Evolutionary conservation across 2,113 vertebrate genomes (phyloP), one percentile per base, ranked within the genome.

Genomic region (Grammomys dolichurus): DNA sequence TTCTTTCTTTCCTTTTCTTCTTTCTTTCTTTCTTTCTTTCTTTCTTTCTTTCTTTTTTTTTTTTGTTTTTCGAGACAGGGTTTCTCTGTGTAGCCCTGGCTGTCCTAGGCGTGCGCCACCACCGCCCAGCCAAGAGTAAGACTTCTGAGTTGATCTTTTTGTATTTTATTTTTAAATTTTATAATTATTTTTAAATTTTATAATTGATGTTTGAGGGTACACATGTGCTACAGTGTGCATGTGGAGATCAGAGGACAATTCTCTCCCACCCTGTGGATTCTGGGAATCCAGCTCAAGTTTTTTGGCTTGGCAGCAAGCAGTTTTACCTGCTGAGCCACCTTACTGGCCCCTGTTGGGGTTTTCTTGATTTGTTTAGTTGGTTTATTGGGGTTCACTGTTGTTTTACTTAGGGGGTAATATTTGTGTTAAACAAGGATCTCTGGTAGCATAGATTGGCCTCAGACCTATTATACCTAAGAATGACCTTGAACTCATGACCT

Each of bases 81-180:
- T 40, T 40, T 40, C 40, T 40, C 40, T 40, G 40, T 40, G 40
- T 40, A 40, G 40, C 40, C 40, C 40, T 40, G 40, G 40, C 40
- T 40, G 40, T 40, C 40, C 40, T 40, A 40, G 40, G 40, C 40
- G 2, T 40, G 40, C 40, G 40, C 40, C 40, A 40, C 40, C 40
- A 40, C 40, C 40, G 40, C 40, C 40, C 40, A 40, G 40, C 40
- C 40, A 40, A 72, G 76, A 90, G 75, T 48, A 48, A 93, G 56
- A 91, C 33, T 87, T 93, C 48, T 46, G 56, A 85, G 24, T 77
- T 40, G 65, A 51, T 85, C 75, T 80, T 89, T 95, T 80, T n/a
- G 33, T 56, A 28, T 33, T 51, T 56, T 54, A 51, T 78, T 78
- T 51, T 76, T 46, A 76, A 76, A 76, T 14, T 76, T 76, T 46